These are phyloP conservation scores for Galeopsomyia nigrocyanea DNA, from an alignment of 2,888 invertebrate genomes.

Conservation along the genomic window DNA sequence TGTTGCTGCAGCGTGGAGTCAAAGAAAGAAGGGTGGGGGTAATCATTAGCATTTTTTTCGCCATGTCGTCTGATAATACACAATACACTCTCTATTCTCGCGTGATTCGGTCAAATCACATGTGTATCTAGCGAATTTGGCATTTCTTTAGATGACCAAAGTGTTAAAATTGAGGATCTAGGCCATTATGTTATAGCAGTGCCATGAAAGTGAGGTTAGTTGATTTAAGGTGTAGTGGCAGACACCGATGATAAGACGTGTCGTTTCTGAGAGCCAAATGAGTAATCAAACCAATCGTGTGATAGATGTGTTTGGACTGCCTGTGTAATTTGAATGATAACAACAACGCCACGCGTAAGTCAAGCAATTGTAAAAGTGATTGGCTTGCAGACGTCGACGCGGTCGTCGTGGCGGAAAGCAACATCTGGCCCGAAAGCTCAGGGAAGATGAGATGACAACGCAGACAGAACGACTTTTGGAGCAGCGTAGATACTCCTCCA, in stretches of 20 bases:
- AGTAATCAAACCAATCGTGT: background rate
- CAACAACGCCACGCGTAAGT: background rate
- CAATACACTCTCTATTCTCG: too few species aligned
- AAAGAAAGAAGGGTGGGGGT: too few species aligned
- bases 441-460: slow-evolving; percentile 14
- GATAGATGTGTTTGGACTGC: background rate
- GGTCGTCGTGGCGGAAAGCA: background rate
- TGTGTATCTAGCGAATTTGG: too few species aligned
- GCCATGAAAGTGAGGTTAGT: slow-evolving; percentile 21
- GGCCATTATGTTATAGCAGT: background rate
- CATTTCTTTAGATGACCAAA: too few species aligned
- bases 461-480: slow-evolving; percentile 9
- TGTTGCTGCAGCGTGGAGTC: too few species aligned
- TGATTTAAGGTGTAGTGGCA: background rate
- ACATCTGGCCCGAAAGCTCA: background rate
- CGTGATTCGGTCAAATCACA: too few species aligned
- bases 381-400: slow-evolving; percentile 2
- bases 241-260: background rate
- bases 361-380: background rate
- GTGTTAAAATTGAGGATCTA: too few species aligned
- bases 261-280: background rate
- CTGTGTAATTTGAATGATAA: background rate
- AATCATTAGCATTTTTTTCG: too few species aligned
- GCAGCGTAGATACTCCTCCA: background rate
- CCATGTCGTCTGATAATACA: too few species aligned